phyloP scores from a whole-genome alignment of 2,888 invertebrate species.

The Allacma fusca region DNA sequence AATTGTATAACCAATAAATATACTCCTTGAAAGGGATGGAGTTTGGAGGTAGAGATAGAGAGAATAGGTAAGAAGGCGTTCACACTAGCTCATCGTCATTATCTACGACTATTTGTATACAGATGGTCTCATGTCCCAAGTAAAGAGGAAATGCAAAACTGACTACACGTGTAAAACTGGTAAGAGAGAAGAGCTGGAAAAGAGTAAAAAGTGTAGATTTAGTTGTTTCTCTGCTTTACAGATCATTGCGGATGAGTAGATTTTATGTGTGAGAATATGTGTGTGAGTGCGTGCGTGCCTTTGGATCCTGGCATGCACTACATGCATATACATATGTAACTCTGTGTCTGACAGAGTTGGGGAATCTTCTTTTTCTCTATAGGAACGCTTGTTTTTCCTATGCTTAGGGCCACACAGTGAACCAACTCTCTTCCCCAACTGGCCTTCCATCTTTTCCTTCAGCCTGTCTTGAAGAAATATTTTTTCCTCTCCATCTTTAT shows the following conservation, averaged over 20 bases:
- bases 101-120: too few relatives aligned
- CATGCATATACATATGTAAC: too few relatives aligned
- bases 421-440: neutral
- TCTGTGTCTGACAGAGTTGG: too few relatives aligned
- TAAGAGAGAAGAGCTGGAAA: neutral
- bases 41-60: too few relatives aligned
- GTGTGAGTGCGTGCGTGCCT: neutral
- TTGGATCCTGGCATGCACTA: neutral
- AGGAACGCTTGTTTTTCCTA: too few relatives aligned
- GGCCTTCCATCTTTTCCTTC: slow-evolving; percentile 27
- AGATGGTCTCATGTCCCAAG: neutral
- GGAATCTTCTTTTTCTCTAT: too few relatives aligned
- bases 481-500: neutral
- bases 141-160: slow-evolving; percentile 11
- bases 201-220: neutral
- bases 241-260: slow-evolving; percentile 16
- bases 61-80: too few relatives aligned
- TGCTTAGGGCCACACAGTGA: too few relatives aligned
- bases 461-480: neutral
- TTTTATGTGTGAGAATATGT: slow-evolving; percentile 4
- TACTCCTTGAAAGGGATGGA: too few relatives aligned
- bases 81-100: neutral
- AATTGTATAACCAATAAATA: too few relatives aligned
- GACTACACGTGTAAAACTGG: slow-evolving; percentile 10
- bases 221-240: slow-evolving; percentile 12